These are phyloP conservation scores for Eptatretus atami DNA, from an alignment of 2,797 vertebrate species.

Conservation along the genomic window DNA sequence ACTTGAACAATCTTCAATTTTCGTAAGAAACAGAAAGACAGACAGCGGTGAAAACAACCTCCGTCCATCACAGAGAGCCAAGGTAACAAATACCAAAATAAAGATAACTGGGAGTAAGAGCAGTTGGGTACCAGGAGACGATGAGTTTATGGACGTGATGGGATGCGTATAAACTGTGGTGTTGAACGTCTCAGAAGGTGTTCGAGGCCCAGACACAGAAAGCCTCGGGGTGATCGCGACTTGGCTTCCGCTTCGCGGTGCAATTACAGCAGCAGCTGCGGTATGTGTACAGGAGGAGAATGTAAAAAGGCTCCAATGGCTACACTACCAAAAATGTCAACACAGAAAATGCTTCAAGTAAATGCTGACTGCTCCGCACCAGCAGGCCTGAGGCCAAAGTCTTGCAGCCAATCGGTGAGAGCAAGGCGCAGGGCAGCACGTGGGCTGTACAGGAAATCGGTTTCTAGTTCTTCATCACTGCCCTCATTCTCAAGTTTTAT, in stretches of 20 bases:
- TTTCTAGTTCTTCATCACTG: constrained; percentile 89
- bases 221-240: constrained; percentile 30
- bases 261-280: constrained; percentile 36
- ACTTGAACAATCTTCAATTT: too few relatives aligned
- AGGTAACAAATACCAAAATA: too few relatives aligned
- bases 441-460: constrained; percentile 79
- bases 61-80: too few relatives aligned
- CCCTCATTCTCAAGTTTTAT: constrained; percentile 96
- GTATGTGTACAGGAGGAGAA: not conserved
- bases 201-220: constrained; percentile 27
- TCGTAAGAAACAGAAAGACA: too few relatives aligned
- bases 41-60: too few relatives aligned
- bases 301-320: not conserved
- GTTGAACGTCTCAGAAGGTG: constrained; percentile 45
- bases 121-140: not conserved
- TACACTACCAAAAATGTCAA: not conserved
- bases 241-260: constrained; percentile 55
- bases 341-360: not conserved
- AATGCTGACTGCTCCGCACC: not conserved
- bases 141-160: constrained; percentile 34
- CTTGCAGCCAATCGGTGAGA: constrained; percentile 59
- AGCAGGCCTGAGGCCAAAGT: constrained; percentile 31
- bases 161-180: constrained; percentile 78
- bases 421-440: constrained; percentile 75
- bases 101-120: too few relatives aligned